phyloP scores from a whole-genome alignment of 92 coral and sea anemone genomes.

The Ricordea florida region DNA sequence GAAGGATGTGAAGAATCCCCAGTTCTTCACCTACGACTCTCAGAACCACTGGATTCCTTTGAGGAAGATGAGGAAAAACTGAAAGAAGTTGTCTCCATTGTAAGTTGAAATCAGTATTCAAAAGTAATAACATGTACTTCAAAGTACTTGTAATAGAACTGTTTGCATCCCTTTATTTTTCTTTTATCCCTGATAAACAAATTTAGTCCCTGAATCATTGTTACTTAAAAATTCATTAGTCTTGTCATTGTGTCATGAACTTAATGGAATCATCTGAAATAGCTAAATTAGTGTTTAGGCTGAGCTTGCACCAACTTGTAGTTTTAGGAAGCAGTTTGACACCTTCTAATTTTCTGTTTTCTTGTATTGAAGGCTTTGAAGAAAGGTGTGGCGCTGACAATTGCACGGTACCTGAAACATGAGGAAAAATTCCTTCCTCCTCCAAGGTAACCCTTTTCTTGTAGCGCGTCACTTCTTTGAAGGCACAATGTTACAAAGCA shows the following conservation, averaged over 20 bases:
- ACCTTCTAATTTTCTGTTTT: not conserved
- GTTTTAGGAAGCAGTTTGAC: too few relatives aligned
- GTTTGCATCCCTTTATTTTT: too few relatives aligned
- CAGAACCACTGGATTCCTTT: conserved; percentile 49
- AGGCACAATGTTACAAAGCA: too few relatives aligned
- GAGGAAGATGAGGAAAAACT: conserved; percentile 83
- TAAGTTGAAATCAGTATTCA: conserved; percentile 29
- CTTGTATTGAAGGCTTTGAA: conserved; percentile 70
- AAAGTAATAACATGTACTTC: not conserved
- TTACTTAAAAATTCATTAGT: too few relatives aligned
- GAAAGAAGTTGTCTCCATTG: conserved; percentile 76
- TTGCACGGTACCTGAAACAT: conserved; percentile 86
- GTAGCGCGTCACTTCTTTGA: not conserved
- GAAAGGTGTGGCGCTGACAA: conserved; percentile 84
- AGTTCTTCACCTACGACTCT: conserved; percentile 77
- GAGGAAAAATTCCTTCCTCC: conserved; percentile 86
- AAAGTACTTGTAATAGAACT: too few relatives aligned
- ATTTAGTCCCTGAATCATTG: too few relatives aligned
- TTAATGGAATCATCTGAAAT: too few relatives aligned
- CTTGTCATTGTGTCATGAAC: too few relatives aligned
- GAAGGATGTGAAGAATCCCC: conserved; percentile 83
- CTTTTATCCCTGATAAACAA: too few relatives aligned
- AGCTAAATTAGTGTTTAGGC: not conserved
- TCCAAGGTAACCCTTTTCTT: conserved; percentile 71
- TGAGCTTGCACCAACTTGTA: too few relatives aligned